phyloP scores from a whole-genome alignment of 2,797 vertebrate species.

The Clamator glandarius region DNA sequence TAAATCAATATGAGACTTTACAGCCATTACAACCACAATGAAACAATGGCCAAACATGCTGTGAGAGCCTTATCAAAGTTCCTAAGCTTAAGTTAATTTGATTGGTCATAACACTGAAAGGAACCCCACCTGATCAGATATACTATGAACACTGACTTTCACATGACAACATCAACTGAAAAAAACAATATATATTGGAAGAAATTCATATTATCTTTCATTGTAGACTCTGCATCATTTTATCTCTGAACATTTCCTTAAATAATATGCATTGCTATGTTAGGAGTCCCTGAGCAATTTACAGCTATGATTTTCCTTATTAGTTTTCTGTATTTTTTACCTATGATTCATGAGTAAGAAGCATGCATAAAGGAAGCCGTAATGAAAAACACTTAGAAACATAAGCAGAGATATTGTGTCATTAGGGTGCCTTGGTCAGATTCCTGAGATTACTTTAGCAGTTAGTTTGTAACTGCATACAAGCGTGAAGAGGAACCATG shows the following conservation, averaged over 20 bases:
- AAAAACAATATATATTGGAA: neutral
- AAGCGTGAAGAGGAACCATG: neutral
- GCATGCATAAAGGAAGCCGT: neutral
- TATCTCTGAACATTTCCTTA: neutral
- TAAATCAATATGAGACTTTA: neutral
- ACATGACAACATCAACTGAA: neutral
- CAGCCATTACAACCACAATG: neutral
- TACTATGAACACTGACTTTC: neutral
- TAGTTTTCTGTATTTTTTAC: neutral
- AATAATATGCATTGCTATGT: neutral
- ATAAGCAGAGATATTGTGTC: neutral
- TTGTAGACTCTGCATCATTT: neutral
- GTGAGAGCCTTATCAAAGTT: neutral
- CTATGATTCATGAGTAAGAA: neutral
- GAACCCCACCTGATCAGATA: neutral
- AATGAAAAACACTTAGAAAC: neutral
- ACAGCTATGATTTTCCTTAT: neutral
- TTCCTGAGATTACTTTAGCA: neutral
- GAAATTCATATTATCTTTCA: neutral
- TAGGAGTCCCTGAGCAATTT: neutral
- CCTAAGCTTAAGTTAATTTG: neutral
- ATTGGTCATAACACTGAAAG: constrained; percentile 10
- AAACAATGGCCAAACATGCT: neutral
- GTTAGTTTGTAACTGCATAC: neutral
- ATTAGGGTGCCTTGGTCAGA: neutral